Conservation (phyloP, 2,797 vertebrate genomes). For the Numenius phaeopus region DNA sequence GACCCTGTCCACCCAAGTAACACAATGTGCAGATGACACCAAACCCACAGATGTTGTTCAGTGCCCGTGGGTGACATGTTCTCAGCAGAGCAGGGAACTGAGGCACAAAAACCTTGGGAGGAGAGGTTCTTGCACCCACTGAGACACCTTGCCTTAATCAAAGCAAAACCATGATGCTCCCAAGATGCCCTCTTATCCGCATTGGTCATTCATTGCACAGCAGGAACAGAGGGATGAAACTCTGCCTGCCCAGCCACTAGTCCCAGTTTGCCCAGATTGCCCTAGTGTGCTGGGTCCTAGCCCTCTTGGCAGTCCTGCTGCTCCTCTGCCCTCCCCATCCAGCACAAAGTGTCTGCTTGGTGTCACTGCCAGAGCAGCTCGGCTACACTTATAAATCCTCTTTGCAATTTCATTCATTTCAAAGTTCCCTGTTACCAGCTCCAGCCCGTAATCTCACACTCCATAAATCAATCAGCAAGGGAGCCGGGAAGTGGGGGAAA, state of each 20-base stretch:
- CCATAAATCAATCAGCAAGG: constrained; percentile 46
- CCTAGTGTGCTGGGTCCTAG: not conserved
- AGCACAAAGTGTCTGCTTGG: not conserved
- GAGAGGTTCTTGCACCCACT: not conserved
- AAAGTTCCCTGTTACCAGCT: constrained; percentile 32
- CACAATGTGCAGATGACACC: not conserved
- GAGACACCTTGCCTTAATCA: not conserved
- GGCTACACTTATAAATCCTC: constrained; percentile 37
- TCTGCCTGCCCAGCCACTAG: not conserved
- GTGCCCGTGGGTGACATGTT: accelerated
- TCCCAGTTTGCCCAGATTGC: not conserved
- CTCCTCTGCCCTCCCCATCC: not conserved
- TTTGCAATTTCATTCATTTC: constrained; percentile 55
- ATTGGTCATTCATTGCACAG: not conserved
- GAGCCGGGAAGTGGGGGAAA: not conserved
- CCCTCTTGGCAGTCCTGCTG: accelerated
- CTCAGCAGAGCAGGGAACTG: not conserved
- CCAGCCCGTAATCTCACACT: constrained; percentile 50
- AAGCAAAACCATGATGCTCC: not conserved
- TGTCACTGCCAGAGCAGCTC: not conserved
- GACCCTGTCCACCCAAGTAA: not conserved
- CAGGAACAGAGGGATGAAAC: not conserved
- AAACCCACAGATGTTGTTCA: not conserved
- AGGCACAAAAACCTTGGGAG: accelerated
- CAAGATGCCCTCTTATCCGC: not conserved